These are phyloP conservation scores for Drosophila kohkoa DNA, from an alignment of 1,140 invertebrate genomes.

Conservation along the genomic window DNA sequence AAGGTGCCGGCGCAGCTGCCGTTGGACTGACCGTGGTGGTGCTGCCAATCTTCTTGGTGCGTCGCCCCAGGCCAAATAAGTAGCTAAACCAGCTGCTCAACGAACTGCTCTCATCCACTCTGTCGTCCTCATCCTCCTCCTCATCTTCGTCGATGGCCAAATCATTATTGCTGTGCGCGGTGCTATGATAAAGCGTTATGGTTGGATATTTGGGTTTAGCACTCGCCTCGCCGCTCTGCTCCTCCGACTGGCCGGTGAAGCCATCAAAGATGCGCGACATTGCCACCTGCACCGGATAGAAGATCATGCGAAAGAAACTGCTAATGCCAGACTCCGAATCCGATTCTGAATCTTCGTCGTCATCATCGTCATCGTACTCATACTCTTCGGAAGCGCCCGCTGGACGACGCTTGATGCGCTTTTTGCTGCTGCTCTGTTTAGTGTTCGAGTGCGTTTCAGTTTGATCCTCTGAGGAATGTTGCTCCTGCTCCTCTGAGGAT, in stretches of 20 bases:
- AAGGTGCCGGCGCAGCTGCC: conserved; percentile 19
- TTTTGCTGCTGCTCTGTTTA: conserved; percentile 65
- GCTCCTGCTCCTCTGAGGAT: conserved; percentile 5
- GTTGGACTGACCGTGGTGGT: conserved; percentile 48
- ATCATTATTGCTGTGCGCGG: conserved; percentile 59
- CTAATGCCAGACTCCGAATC: conserved; percentile 44
- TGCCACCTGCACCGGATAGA: conserved; percentile 77
- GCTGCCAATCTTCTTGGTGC: conserved; percentile 72
- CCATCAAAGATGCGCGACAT: conserved; percentile 72
- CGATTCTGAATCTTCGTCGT: conserved; percentile 14
- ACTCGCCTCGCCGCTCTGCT: conserved; percentile 11
- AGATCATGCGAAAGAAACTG: conserved; percentile 78
- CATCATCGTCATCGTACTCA: conserved; percentile 47
- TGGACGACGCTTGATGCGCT: conserved; percentile 68
- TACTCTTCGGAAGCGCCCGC: conserved; percentile 49
- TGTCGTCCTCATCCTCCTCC: conserved; percentile 24
- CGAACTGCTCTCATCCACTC: conserved; percentile 28
- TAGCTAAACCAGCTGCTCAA: conserved; percentile 75
- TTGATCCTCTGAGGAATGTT: background rate
- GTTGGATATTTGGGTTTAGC: conserved; percentile 59
- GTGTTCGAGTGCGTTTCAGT: conserved; percentile 36
- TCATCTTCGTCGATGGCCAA: conserved; percentile 21
- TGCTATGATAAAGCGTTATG: conserved; percentile 76
- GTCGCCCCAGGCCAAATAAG: conserved; percentile 68
- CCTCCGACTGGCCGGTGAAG: conserved; percentile 41